phyloP scores from a whole-genome alignment of 1,140 invertebrate species.

The Monomorium pharaonis region DNA sequence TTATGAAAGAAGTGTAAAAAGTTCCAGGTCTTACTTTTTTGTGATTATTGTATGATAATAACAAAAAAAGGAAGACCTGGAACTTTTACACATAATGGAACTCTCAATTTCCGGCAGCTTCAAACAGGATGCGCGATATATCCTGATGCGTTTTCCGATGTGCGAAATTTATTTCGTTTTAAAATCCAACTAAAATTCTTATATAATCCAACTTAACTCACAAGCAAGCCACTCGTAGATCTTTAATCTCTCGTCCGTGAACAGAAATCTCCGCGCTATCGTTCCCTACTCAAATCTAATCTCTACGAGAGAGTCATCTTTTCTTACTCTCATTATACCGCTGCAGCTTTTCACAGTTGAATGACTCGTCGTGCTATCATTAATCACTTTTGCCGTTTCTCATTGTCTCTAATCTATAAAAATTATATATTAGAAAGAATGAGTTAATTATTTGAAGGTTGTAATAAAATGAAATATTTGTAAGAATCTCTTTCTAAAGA shows the following conservation, averaged over 20 bases:
- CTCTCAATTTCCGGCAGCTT: conserved; percentile 20
- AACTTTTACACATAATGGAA: too few relatives aligned
- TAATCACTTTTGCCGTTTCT: conserved; percentile 46
- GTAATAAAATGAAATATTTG: background rate
- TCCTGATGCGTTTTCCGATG: background rate
- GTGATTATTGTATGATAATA: background rate
- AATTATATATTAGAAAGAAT: background rate
- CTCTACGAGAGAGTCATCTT: conserved; percentile 15
- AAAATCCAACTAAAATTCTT: too few relatives aligned
- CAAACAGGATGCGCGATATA: background rate
- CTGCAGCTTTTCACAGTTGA: background rate
- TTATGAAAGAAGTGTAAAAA: background rate
- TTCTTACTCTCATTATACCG: conserved; percentile 27
- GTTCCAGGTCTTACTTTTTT: background rate
- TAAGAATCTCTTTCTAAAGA: background rate
- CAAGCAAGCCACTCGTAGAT: conserved; percentile 27
- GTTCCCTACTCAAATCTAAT: conserved; percentile 35
- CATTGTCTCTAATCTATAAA: background rate
- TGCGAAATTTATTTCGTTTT: conserved; percentile 7
- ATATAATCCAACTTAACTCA: conserved; percentile 27
- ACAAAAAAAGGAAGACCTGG: too few relatives aligned
- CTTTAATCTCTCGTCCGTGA: conserved; percentile 33
- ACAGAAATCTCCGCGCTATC: conserved; percentile 33
- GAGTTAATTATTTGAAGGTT: background rate
- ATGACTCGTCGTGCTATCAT: background rate